These are phyloP conservation scores for Lonchura striata DNA, from an alignment of 2,113 vertebrate species.

Conservation along the genomic window DNA sequence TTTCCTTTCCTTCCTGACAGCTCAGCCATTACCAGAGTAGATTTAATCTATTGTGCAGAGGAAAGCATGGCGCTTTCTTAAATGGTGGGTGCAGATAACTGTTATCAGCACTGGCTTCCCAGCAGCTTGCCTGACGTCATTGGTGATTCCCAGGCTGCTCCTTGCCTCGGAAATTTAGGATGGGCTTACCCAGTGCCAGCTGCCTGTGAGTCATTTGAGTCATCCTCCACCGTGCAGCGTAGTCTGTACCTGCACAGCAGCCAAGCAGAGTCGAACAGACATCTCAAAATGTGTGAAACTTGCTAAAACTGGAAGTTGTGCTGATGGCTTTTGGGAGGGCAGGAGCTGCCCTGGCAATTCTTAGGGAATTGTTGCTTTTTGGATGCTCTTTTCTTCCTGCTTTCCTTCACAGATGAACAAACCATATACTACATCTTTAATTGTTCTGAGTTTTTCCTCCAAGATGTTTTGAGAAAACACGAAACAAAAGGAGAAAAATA, in stretches of 20 bases:
- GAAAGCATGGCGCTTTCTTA: neutral
- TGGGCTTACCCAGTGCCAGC: neutral
- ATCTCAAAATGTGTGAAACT: neutral
- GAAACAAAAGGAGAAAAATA: neutral
- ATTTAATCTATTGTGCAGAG: neutral
- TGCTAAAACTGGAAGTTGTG: neutral
- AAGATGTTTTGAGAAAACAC: neutral
- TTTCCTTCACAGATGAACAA: neutral
- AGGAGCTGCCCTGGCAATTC: neutral
- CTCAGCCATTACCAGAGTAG: neutral
- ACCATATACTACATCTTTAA: rapidly evolving
- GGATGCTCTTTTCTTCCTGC: neutral
- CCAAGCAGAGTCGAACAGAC: neutral
- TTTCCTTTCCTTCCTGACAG: slow-evolving; percentile 44
- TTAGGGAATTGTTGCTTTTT: neutral
- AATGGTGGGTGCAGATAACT: neutral
- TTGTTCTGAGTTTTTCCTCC: neutral
- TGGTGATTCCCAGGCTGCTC: neutral
- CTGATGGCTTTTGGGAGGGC: neutral
- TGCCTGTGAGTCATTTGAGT: neutral
- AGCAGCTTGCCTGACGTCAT: neutral
- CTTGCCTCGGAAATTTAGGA: neutral
- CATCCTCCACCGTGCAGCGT: rapidly evolving
- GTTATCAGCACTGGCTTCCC: neutral
- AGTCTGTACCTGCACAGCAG: neutral